phyloP scores from a whole-genome alignment of 2,113 vertebrate genomes.

The Mobula birostris region DNA sequence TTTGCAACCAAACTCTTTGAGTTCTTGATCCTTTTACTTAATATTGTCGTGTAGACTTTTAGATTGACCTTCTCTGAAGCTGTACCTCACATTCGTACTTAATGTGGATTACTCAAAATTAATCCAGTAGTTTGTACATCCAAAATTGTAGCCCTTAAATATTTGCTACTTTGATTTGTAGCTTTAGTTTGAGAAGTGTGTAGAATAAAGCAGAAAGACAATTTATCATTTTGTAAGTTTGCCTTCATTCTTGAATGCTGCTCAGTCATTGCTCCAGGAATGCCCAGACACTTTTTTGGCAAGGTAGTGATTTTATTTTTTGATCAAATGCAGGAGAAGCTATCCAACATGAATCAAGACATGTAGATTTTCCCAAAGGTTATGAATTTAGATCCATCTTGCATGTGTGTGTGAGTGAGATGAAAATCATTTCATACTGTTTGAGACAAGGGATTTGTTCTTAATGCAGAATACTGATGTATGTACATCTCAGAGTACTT shows the following conservation, averaged over 20 bases:
- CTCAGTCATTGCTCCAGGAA: background rate
- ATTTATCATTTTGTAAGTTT: background rate
- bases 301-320: background rate
- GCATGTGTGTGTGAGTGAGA: background rate
- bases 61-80: too few species aligned
- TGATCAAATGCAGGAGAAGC: too few species aligned
- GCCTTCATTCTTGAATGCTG: background rate
- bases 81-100: background rate
- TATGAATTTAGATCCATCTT: background rate
- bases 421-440: background rate
- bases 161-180: background rate
- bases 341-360: background rate
- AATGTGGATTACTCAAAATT: background rate
- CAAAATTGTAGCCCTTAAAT: background rate
- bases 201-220: background rate
- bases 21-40: too few species aligned
- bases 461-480: background rate
- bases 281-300: background rate
- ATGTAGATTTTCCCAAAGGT: background rate
- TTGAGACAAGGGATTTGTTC: background rate
- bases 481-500: background rate
- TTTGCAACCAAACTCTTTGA: too few species aligned
- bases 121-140: background rate
- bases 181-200: background rate
- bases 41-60: too few species aligned